Evolutionary conservation across 2,113 vertebrate genomes (phyloP), one percentile per base, ranked within the genome.

Genomic region (Burhinus bistriatus): DNA sequence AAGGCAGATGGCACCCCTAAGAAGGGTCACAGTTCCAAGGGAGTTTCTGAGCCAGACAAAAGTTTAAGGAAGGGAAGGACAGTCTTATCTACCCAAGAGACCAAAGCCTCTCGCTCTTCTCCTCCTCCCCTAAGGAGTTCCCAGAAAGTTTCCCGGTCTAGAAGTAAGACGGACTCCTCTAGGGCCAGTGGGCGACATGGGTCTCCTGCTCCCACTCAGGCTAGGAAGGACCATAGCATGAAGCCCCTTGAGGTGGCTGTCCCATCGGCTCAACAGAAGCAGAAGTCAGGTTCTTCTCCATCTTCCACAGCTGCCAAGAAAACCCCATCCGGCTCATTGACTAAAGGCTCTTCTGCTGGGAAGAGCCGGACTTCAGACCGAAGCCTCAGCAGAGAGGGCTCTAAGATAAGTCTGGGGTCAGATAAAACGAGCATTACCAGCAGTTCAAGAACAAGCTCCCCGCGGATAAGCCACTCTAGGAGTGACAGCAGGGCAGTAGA

Each of bases 381-480:
- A 93, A 99, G 98, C 97, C 98, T 94, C 88, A 99, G 99, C 96
- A 97, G 99, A 91, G 99, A 99, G 92, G 99, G 98, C 44, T 98
- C 98, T 75, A 98, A 99, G 95, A 86, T 98, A 22, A 99, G 99
- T 81, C 98, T 99, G 70, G 98, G 98, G 18, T 98, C 98, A 0
- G 99, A 99, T 59, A 98, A 96, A 91, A 93, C 98, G 3, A 97
- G 97, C 0, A 3, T 96, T 70, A 84, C 95, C 70, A 95, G 96
- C 59, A 78, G 97, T 59, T 98, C 98, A 2, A 98, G 99, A 38
- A 97, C 98, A 32, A 97, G 78, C 54, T 94, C 97, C 5, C 96
- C 98, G 0, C 98, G 99, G 38, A 89, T 98, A n/a, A 97, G 98
- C 44, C 98, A 98, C 87, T 94, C 98, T 2, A 94, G 98, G 71